A percentile compares a stretch with the other conserved stretches of the same genome.
Evolutionary conservation across 92 coral and sea anemone species (phyloP).

Genomic region (Bergia sp.): DNA sequence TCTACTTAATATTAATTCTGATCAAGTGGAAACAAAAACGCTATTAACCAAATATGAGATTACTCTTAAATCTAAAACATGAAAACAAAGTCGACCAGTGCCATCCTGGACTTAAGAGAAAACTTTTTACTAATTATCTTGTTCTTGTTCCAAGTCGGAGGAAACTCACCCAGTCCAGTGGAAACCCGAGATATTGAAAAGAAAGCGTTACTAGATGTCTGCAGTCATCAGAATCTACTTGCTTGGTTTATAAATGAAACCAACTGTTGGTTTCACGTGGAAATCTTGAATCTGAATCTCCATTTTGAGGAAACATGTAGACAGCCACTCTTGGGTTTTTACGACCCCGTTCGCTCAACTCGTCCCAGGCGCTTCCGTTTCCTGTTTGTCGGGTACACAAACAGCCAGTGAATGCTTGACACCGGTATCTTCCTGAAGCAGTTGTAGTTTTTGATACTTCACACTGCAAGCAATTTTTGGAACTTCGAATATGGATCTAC

Average conservation of each 20-base stretch:
- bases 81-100: neutral
- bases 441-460: neutral
- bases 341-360: neutral
- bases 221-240: neutral
- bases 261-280: neutral
- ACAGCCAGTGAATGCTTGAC: neutral
- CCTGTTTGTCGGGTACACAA: neutral
- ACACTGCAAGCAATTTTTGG: too few relatives aligned
- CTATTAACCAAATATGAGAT: neutral
- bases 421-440: neutral
- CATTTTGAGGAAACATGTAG: neutral
- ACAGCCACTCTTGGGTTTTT: too few relatives aligned
- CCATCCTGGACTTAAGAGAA: neutral
- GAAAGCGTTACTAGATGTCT: conserved; percentile 81
- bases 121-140: neutral
- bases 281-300: neutral
- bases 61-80: neutral
- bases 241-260: neutral
- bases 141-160: conserved; percentile 67
- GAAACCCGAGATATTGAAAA: conserved; percentile 94
- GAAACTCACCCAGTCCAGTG: conserved; percentile 98
- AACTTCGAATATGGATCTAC: too few relatives aligned
- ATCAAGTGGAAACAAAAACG: neutral
- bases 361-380: neutral
- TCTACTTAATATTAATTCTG: neutral